Evolutionary conservation across 2,888 invertebrate genomes (phyloP).

Genomic region (Pheosia gnoma): DNA sequence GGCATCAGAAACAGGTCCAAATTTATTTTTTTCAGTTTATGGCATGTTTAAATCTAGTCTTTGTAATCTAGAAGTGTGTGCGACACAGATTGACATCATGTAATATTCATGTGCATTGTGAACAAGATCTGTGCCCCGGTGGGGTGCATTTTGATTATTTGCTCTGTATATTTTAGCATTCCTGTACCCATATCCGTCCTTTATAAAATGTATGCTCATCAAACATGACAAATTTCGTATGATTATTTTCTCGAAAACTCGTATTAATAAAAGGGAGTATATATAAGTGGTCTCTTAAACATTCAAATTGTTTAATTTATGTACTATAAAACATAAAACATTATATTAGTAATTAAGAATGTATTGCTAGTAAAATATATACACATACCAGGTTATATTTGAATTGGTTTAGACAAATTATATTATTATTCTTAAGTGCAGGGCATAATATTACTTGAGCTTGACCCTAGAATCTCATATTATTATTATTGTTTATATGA

Average conservation of each 20-base stretch:
- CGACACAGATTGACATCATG: neutral
- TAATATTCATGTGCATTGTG: neutral
- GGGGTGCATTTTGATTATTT: constrained; percentile 21
- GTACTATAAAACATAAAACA: too few relatives aligned
- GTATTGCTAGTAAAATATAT: too few relatives aligned
- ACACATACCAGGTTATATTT: too few relatives aligned
- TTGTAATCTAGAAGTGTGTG: neutral
- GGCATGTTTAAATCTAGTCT: constrained; percentile 7
- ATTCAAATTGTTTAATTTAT: too few relatives aligned
- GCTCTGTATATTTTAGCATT: constrained; percentile 23
- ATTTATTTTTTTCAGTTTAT: neutral
- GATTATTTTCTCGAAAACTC: constrained; percentile 6
- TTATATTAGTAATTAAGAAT: too few relatives aligned
- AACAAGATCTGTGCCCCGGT: neutral
- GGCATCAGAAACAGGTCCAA: neutral
- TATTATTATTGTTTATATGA: neutral
- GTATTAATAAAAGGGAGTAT: too few relatives aligned
- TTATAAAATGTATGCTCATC: constrained; percentile 5
- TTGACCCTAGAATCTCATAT: constrained; percentile 27
- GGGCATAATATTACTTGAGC: constrained; percentile 12
- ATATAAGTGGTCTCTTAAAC: too few relatives aligned
- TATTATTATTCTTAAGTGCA: neutral
- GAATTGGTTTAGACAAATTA: too few relatives aligned
- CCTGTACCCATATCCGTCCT: constrained; percentile 16
- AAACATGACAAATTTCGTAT: constrained; percentile 10